Conservation (phyloP, 1,140 invertebrate species). For the Macrotrachela quadricornifera region DNA sequence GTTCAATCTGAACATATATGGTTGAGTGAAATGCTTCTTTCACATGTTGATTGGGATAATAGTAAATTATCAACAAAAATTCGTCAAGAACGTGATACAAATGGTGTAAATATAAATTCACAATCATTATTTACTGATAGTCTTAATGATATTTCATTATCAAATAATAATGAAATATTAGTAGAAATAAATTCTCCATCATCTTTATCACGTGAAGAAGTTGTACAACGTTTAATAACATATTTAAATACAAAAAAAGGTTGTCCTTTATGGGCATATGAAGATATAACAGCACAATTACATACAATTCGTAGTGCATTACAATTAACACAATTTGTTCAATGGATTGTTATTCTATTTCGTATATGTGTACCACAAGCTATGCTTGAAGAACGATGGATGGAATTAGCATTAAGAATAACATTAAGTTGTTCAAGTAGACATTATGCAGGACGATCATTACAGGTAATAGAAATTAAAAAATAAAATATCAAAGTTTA, state of each 20-base stretch:
- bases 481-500: no score
- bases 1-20: slow-evolving; percentile 69
- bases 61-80: slow-evolving; percentile 1
- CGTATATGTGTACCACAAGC: slow-evolving; percentile 65
- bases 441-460: slow-evolving; percentile 81
- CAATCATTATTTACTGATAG: no score
- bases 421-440: slow-evolving; percentile 82
- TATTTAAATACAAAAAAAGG: slow-evolving; percentile 28
- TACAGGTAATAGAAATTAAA: no score
- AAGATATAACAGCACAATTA: slow-evolving; percentile 76
- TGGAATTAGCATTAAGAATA: slow-evolving; percentile 76
- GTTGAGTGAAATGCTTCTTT: slow-evolving; percentile 54
- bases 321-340: slow-evolving; percentile 63
- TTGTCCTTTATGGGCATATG: slow-evolving; percentile 78
- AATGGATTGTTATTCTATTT: slow-evolving; percentile 51
- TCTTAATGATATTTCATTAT: no score
- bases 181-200: background rate
- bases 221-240: background rate
- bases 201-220: background rate
- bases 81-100: background rate
- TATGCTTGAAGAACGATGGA: slow-evolving; percentile 60
- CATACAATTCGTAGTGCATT: slow-evolving; percentile 39
- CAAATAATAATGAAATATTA: background rate
- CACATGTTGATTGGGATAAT: slow-evolving; percentile 15
- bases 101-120: no score